These are phyloP conservation scores for Hypomecis punctinalis DNA, from an alignment of 2,888 invertebrate species.

Conservation along the genomic window DNA sequence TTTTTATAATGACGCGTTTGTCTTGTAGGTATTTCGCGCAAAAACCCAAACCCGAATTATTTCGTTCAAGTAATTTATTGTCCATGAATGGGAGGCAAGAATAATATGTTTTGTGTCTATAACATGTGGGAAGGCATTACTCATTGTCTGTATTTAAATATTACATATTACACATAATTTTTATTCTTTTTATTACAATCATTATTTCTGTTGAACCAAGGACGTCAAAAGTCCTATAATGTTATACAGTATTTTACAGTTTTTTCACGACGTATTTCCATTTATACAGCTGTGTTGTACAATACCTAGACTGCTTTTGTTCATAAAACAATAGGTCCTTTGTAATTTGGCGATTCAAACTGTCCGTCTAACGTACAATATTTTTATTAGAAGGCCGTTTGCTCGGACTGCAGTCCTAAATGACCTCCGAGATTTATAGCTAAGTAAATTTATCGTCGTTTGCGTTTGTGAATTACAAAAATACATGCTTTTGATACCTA, in stretches of 20 bases:
- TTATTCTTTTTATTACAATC: neutral
- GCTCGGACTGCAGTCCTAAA: constrained; percentile 2
- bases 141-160: no score
- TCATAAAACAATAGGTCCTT: constrained; percentile 16
- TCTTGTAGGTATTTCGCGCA: no score
- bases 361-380: constrained; percentile 11
- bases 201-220: neutral
- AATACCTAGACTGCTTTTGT: constrained; percentile 14
- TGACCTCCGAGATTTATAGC: constrained; percentile 15
- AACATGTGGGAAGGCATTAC: no score
- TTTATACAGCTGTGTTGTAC: constrained; percentile 6
- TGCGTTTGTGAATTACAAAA: neutral
- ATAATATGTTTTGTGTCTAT: no score
- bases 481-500: no score
- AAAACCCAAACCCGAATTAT: no score
- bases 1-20: no score
- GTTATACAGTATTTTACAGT: neutral
- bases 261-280: constrained; percentile 6
- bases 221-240: neutral
- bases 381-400: constrained; percentile 7
- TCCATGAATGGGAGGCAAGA: no score
- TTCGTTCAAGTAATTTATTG: no score
- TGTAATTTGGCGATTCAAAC: constrained; percentile 21
- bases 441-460: constrained; percentile 2
- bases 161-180: no score